Evolutionary conservation across 2,888 invertebrate genomes (phyloP), one percentile per base, ranked within the genome.

Genomic region (Notocelia uddmanniana): DNA sequence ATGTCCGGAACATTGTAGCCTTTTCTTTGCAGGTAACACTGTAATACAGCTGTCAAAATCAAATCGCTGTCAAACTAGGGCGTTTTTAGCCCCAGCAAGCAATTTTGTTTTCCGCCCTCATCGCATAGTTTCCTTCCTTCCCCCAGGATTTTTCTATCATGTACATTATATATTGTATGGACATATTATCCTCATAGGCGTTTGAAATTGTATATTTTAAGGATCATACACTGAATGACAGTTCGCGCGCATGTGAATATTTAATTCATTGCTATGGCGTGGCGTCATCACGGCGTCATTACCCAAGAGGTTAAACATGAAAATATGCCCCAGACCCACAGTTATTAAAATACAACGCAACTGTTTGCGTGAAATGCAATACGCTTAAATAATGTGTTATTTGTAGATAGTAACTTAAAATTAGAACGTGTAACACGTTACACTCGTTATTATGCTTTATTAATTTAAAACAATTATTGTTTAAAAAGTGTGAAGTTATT

Each of bases 281-380:
- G 34, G 31, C 63, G 63, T 19, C 52, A 52, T 34, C 31, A 18
- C 13, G 9, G 5, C 31, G 3, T 8, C 10, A 15, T 2, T 50
- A 6, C 31, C 31, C 18, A 26, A 19, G n/a, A 34, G 37, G 45
- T 63, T 52, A 52, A 52, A 31, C n/a, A 9, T 6, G 10, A 15
- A 54, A 62, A 64, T n/a, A 64, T 37, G 52, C 37, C 52, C 13
- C 50, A 63, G 5, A 11, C 1, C 3, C 11, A 58, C 31, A 58
- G 15, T 10, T 26, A 34, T n/a, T 21, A 11, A 34, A 52, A 21
- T 54, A 37, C n/a, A 64, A 64, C 64, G 64, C 52, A 64, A 64
- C 64, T 64, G 63, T 11, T 64, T 23, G n/a, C 37, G 34, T 37
- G 11, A 37, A 19, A 19, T 23, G 21, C 18, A 54, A 52, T n/a